Base-by-base conservation (phyloP, 2,888 invertebrate species). In the Ectemnius lituratus region DNA sequence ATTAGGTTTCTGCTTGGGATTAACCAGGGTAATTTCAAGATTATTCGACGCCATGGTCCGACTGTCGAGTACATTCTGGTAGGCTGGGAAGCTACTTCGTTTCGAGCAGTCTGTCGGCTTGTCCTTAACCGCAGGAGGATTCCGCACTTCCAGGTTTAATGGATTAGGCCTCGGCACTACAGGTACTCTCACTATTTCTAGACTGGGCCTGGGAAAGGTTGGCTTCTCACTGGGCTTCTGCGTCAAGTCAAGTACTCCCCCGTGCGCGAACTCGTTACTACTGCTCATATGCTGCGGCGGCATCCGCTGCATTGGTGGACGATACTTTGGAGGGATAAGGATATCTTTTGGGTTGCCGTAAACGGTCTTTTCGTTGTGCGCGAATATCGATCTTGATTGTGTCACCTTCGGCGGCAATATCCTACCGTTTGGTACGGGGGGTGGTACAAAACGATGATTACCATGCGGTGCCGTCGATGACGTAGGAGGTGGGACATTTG, bases 271-370 rank as follows among this genome's bases (percentile, higher is more conserved):
- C 0, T 76, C 78, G 66, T 72, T 58, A 62, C 37, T 0, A 91
- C 91, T 0, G 91, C 81, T 71, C 58, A 81, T 58, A 27, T 76
- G 82, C 8, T 78, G 71, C 18, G 70, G 63, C 14, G 75, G 75
- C 57, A 70, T 60, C 62, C 77, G 79, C 20, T 78, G 66, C 28
- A 67, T 20, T 71, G 75, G n/a, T 3, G 73, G 62, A 52, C 92
- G 93, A 0, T 92, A 89, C 71, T 88, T 89, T 0, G 93, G 92
- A 0, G 93, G 92, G 89, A 92, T 92, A 75, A 94, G 92, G 2
- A 93, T 93, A 83, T 95, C 95, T 85, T 95, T 95, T 0, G 95
- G 95, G 89, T 95, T 94, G 0, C 95, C 95, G 81, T 95, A 95
- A 0, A 95, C 94, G 0, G 93, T 94, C 83, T 93, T 94, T 83